Base-by-base conservation (phyloP, 2,888 invertebrate species). In the Dysmachus trigonus region DNA sequence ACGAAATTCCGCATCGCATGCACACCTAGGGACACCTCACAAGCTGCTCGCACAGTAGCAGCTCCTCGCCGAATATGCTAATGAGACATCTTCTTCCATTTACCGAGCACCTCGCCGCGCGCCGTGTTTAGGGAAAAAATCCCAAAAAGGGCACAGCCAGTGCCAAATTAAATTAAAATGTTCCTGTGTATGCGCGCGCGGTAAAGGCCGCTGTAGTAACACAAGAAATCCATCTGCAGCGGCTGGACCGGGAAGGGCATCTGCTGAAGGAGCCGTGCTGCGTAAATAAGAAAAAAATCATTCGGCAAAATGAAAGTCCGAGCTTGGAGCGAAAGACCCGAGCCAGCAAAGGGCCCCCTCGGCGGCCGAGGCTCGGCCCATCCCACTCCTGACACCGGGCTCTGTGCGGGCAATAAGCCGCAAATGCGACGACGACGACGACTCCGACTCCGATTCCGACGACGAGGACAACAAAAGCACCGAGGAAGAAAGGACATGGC, bases 91-190 rank as follows among this genome's bases (percentile, higher is more conserved):
- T 87, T 86, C 86, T 86, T 87, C 76, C 87, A 86, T 76, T 35
- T 33, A 51, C 51, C 47, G 81, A 85, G 62, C 79, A 79, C 71
- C 82, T 76, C 83, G 76, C 77, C 83, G 13, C 2, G 38, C 53
- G 38, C 15, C 2, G 38, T 76, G 38, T 27, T 72, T 13, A n/a
- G 38, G 38, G 38, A 10, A 35, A 85, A 85, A 79, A 72, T 38
- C n/a, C n/a, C 22, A 30, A 81, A 51, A 79, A 86, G 62, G 72
- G 47, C 86, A 73, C 33, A 72, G 41, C 35, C 47, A 76, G 74
- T 72, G 73, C 84, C 77, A 87, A 87, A 87, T 87, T 87, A 87
- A 87, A 87, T 87, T 87, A 87, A 87, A 87, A 87, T 87, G 86
- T 87, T 87, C 47, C 79, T 82, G 81, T 87, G 85, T 85, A 85